These are phyloP conservation scores for Danio choprae DNA, from an alignment of 2,797 vertebrate species.

Conservation along the genomic window DNA sequence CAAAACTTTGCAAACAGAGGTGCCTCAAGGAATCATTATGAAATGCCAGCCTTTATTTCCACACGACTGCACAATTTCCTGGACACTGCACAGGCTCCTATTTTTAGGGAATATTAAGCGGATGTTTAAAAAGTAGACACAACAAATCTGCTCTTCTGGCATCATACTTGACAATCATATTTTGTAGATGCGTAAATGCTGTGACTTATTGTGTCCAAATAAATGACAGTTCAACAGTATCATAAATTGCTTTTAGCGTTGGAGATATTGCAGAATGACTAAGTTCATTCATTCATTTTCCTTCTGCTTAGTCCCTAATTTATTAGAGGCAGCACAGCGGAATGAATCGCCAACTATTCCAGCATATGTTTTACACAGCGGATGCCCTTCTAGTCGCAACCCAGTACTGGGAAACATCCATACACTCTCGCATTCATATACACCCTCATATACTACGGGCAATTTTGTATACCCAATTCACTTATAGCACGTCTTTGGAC, in stretches of 20 bases:
- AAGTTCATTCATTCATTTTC: too few species aligned
- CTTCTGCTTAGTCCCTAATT: too few species aligned
- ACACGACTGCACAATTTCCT: slow-evolving; percentile 31
- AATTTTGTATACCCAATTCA: too few species aligned
- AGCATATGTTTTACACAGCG: too few species aligned
- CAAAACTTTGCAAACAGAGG: slow-evolving; percentile 19
- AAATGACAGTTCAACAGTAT: not conserved
- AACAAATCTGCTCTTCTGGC: slow-evolving; percentile 2
- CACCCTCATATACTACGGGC: too few species aligned
- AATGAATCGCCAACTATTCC: too few species aligned
- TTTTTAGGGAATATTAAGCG: slow-evolving; percentile 3
- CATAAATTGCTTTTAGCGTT: not conserved
- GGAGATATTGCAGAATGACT: not conserved
- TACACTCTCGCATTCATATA: too few species aligned
- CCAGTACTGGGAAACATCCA: too few species aligned
- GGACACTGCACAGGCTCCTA: slow-evolving; percentile 5
- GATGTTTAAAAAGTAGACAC: slow-evolving; percentile 16
- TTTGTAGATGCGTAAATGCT: not conserved
- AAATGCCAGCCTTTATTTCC: slow-evolving; percentile 27
- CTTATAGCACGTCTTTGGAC: too few species aligned
- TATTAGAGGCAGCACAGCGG: too few species aligned
- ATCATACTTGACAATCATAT: not conserved
- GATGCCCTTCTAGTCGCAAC: too few species aligned
- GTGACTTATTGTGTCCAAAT: not conserved
- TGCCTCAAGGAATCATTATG: slow-evolving; percentile 24